Percentiles rank a stretch among this genome's conserved stretches.
phyloP scores from a whole-genome alignment of 1,140 invertebrate genomes.

The Diabrotica undecimpunctata region DNA sequence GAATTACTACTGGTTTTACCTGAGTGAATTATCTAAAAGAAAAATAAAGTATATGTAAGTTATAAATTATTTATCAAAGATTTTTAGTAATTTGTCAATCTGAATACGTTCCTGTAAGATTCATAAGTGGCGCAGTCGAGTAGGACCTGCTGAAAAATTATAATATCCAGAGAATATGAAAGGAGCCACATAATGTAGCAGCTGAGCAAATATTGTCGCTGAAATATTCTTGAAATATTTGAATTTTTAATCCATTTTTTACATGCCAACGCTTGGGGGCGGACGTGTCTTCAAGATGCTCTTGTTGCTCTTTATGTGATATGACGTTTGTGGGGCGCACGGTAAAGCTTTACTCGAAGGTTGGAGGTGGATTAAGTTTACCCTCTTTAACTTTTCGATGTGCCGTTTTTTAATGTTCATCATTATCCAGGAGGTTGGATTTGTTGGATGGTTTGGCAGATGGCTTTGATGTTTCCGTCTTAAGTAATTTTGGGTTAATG shows the following conservation, averaged over 20 bases:
- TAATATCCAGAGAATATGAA: background rate
- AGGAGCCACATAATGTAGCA: background rate
- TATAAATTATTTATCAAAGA: too few relatives aligned
- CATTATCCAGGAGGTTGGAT: background rate
- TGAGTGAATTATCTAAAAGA: too few relatives aligned
- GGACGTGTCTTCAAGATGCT: background rate
- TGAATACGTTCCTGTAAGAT: background rate
- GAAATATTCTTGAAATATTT: conserved; percentile 3
- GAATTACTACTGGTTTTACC: too few relatives aligned
- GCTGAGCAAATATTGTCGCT: conserved; percentile 1
- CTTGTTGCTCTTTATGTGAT: background rate
- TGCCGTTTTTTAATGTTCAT: conserved; percentile 2
- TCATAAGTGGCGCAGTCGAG: background rate
- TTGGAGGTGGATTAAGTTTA: background rate
- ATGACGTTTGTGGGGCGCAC: background rate
- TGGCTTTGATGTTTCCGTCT: background rate
- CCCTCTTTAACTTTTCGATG: background rate
- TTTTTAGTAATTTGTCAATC: background rate
- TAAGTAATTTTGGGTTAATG: background rate
- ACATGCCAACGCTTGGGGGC: background rate
- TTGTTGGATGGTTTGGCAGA: background rate
- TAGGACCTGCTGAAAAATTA: conserved; percentile 2
- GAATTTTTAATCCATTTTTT: conserved; percentile 1
- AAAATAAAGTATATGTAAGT: too few relatives aligned
- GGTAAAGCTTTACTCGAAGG: background rate